Percentiles rank a stretch among this genome's conserved stretches.
These are phyloP conservation scores for Parapristionchus giblindavisi DNA, from an alignment of 2,888 invertebrate species.

Conservation along the genomic window DNA sequence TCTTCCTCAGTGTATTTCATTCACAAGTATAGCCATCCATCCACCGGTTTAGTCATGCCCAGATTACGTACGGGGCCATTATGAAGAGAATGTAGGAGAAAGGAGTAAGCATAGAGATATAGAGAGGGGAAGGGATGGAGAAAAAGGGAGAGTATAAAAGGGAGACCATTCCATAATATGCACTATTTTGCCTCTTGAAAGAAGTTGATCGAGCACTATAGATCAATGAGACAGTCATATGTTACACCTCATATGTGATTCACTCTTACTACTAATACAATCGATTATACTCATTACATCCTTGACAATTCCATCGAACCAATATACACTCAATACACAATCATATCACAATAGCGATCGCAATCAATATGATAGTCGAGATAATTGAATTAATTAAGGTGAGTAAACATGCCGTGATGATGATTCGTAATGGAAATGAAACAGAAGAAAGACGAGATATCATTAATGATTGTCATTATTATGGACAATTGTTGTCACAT, in stretches of 20 bases:
- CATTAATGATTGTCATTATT: conserved; percentile 14
- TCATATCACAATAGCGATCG: too few relatives aligned
- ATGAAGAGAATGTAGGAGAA: too few relatives aligned
- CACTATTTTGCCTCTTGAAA: not conserved
- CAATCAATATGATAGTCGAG: not conserved
- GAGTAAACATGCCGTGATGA: not conserved
- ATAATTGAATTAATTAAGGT: conserved; percentile 5
- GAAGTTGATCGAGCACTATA: too few relatives aligned
- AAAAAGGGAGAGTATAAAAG: not conserved
- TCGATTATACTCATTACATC: too few relatives aligned
- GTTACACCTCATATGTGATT: too few relatives aligned
- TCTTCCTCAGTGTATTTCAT: not conserved
- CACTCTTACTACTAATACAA: too few relatives aligned
- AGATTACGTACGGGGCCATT: conserved; percentile 27
- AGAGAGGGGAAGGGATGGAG: not conserved
- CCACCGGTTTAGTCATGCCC: conserved; percentile 37
- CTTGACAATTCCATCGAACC: too few relatives aligned
- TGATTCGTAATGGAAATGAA: conserved; percentile 25
- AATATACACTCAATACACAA: too few relatives aligned
- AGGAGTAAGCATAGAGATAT: conserved; percentile 1
- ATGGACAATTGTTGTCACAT: conserved; percentile 26
- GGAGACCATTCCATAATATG: conserved; percentile 8
- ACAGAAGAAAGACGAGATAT: conserved; percentile 9
- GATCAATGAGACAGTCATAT: too few relatives aligned
- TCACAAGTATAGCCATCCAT: not conserved